Evolutionary conservation across 64 coral and sea anemone species (phyloP), one percentile per base, ranked within the genome.

Genomic region (Dendrophyllia cribrosa): DNA sequence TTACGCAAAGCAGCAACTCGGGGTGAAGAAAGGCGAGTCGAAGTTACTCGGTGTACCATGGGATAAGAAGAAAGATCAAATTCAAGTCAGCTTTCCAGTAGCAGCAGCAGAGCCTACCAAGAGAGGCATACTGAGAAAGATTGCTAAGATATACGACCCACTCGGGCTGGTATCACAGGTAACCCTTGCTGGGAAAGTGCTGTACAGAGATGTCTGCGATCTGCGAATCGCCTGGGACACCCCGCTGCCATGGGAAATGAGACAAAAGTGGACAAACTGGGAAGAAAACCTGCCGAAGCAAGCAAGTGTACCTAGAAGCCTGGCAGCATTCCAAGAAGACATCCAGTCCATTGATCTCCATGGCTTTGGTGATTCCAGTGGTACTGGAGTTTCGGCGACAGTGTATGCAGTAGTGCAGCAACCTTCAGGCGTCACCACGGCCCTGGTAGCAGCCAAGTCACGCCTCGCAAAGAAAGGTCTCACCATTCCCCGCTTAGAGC

Each of bases 1-100:
- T 8, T 92, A 62, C 43, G 67, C 78, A 16, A 85, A 92, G 20
- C 21, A 92, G 17, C 46, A 92, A 8, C 58, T 92, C 25, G 0
- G 58, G 15, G 70, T 75, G 0, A 66, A 64, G 0, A 73, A 12
- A 53, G 43, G 75, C 9, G 88, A 90, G 59, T 4, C 75, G 0
- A 79, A 79, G 14, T 7, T 85, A 58, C 25, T 92, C 34, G 89
- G 89, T 0, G 16, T 84, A 4, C 51, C 52, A 15, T 85, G 79
- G 70, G 51, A 85, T 53, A 85, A 92, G 70, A 21, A 48, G 3
- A 45, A 84, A 25, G 58, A 84, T 53, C 59, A 17, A 8, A 46
- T 82, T 17, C 17, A 51, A 43, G 80, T 65, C 7, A 58, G 55
- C 9, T 84, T 84, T 45, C 80, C 80, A 3, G 17, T 46, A 8